Evolutionary conservation across 2,888 invertebrate species (phyloP).

Genomic region (Steinernema scapterisci): DNA sequence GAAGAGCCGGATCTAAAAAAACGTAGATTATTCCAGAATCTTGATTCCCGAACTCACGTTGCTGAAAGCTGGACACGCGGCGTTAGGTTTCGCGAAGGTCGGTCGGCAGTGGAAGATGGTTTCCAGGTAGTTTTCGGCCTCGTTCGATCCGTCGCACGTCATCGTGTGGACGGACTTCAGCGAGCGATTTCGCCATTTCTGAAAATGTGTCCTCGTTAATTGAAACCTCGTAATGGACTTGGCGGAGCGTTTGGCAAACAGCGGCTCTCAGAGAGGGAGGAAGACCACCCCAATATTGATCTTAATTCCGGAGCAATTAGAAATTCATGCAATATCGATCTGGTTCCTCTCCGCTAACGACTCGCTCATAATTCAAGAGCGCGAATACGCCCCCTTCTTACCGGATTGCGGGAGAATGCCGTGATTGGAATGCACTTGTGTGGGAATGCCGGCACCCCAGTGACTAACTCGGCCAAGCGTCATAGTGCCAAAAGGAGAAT

Average conservation of each 20-base stretch:
- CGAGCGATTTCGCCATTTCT: slow-evolving; percentile 27
- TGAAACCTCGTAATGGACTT: neutral
- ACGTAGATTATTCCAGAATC: neutral
- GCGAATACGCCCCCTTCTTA: neutral
- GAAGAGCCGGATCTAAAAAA: slow-evolving; percentile 7
- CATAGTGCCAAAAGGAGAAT: too few relatives aligned
- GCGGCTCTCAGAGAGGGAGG: neutral
- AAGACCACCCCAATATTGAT: slow-evolving; percentile 1
- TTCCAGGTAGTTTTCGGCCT: slow-evolving; percentile 13
- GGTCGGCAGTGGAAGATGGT: slow-evolving; percentile 20
- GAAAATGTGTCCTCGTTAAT: neutral
- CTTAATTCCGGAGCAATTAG: slow-evolving; percentile 6
- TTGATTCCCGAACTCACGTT: neutral
- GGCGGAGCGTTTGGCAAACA: neutral
- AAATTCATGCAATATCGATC: slow-evolving; percentile 28
- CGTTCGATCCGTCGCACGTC: neutral
- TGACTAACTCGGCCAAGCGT: neutral
- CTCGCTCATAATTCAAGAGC: neutral
- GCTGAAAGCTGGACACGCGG: slow-evolving; percentile 21
- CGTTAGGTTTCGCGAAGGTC: slow-evolving; percentile 14
- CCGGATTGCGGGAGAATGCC: neutral
- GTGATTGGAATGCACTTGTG: slow-evolving; percentile 16
- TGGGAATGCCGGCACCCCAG: neutral
- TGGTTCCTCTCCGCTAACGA: neutral
- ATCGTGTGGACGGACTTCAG: slow-evolving; percentile 16